Evolutionary conservation across 2,888 invertebrate species (phyloP).

Genomic region (Hermaeophaga mercurialis): DNA sequence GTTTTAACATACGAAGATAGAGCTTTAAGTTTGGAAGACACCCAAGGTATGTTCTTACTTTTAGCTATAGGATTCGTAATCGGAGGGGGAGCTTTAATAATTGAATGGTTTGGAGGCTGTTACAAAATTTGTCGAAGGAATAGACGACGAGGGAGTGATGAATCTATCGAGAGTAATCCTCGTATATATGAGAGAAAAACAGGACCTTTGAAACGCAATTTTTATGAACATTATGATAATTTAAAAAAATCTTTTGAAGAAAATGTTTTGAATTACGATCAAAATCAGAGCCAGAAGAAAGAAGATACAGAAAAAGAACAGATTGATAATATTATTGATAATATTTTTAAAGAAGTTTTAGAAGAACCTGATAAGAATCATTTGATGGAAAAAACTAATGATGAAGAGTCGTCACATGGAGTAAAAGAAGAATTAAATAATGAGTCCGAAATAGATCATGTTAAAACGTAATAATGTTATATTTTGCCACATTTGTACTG

Average conservation of each 20-base stretch:
- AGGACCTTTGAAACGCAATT: conserved; percentile 26
- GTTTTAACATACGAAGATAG: conserved; percentile 67
- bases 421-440: conserved; percentile 4
- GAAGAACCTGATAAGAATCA: conserved; percentile 28
- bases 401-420: conserved; percentile 11
- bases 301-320: conserved; percentile 20
- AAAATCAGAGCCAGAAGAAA: neutral
- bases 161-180: conserved; percentile 50
- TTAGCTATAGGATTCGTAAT: conserved; percentile 72
- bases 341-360: conserved; percentile 46
- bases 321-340: conserved; percentile 43
- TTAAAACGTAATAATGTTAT: neutral
- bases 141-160: conserved; percentile 34
- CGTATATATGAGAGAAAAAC: conserved; percentile 48
- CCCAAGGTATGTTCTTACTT: conserved; percentile 81
- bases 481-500: too few relatives aligned
- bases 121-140: conserved; percentile 62
- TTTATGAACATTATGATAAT: conserved; percentile 19
- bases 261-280: conserved; percentile 10
- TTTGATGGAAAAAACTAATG: conserved; percentile 19
- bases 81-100: conserved; percentile 66
- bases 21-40: conserved; percentile 77
- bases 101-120: conserved; percentile 75
- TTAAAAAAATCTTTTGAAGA: conserved; percentile 18
- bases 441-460: neutral